A percentile compares a stretch with the other conserved stretches of the same genome.
phyloP scores from a whole-genome alignment of 2,797 vertebrate genomes.

The Telmatherina bonti region DNA sequence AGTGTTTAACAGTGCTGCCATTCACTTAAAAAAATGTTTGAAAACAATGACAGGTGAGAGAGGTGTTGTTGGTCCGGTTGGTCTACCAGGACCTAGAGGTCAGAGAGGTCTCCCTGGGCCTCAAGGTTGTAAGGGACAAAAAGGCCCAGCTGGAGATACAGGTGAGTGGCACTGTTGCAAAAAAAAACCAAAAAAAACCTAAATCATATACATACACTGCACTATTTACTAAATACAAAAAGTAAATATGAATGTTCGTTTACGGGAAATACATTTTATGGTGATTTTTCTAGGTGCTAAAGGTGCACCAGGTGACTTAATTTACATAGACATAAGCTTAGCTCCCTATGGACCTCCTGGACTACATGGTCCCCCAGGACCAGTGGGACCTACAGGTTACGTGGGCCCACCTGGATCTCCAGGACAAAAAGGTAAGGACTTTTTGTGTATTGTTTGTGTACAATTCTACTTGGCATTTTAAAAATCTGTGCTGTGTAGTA shows the following conservation, averaged over 20 bases:
- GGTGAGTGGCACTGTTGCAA: constrained; percentile 40
- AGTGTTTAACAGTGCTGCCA: neutral
- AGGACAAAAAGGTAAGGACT: constrained; percentile 64
- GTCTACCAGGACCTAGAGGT: constrained; percentile 59
- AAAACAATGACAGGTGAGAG: constrained; percentile 51
- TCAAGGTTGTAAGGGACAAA: constrained; percentile 54
- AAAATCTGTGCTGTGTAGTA: neutral
- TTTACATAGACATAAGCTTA: rapidly evolving
- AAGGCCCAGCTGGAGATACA: constrained; percentile 42
- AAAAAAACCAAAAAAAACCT: constrained; percentile 7
- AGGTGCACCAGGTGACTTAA: constrained; percentile 54
- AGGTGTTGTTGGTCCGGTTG: constrained; percentile 47
- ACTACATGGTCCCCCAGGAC: constrained; percentile 40
- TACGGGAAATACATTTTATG: neutral
- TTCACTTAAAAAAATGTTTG: neutral
- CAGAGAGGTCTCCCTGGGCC: constrained; percentile 51
- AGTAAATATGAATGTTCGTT: neutral
- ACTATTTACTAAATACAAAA: neutral
- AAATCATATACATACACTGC: neutral
- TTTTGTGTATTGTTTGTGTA: neutral
- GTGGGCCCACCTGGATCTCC: constrained; percentile 55
- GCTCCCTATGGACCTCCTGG: constrained; percentile 30
- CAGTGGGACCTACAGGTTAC: constrained; percentile 45
- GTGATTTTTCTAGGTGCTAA: constrained; percentile 51
- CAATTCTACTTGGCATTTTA: neutral